Conservation (phyloP, 2,113 vertebrate species). For the Eira barbara region DNA sequence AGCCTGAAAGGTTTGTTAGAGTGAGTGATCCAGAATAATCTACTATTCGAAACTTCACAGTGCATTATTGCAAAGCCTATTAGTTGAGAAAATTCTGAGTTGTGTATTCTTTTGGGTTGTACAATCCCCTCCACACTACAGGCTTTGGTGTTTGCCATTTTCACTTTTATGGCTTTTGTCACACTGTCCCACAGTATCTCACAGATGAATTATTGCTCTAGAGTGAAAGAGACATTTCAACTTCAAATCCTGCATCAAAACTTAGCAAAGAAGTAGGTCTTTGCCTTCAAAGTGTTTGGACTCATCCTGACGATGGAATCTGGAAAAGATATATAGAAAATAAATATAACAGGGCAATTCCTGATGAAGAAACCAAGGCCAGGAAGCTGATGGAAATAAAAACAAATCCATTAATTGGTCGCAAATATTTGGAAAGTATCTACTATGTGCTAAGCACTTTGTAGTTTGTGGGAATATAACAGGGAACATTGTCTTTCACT, state of each 20-base stretch:
- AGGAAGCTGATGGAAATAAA: neutral
- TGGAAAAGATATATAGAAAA: neutral
- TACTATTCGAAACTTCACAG: neutral
- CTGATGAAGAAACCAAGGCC: neutral
- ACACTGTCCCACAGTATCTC: neutral
- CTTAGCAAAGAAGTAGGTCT: neutral
- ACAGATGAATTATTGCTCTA: neutral
- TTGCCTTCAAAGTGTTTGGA: neutral
- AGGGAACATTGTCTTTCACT: neutral
- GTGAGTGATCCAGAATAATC: neutral
- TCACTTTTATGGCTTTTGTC: neutral
- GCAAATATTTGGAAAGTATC: neutral
- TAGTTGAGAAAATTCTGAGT: neutral
- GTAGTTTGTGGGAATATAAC: neutral
- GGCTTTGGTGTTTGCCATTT: neutral
- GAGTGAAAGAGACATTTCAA: neutral
- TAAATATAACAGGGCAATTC: neutral
- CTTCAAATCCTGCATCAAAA: neutral
- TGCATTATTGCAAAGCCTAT: neutral
- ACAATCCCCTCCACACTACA: neutral
- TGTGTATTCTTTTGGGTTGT: neutral
- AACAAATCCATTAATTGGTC: neutral
- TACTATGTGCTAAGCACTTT: neutral
- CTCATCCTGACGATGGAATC: neutral
- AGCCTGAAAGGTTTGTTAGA: neutral